Base-by-base conservation (phyloP, 2,113 vertebrate species). In the Ailurus styani region DNA sequence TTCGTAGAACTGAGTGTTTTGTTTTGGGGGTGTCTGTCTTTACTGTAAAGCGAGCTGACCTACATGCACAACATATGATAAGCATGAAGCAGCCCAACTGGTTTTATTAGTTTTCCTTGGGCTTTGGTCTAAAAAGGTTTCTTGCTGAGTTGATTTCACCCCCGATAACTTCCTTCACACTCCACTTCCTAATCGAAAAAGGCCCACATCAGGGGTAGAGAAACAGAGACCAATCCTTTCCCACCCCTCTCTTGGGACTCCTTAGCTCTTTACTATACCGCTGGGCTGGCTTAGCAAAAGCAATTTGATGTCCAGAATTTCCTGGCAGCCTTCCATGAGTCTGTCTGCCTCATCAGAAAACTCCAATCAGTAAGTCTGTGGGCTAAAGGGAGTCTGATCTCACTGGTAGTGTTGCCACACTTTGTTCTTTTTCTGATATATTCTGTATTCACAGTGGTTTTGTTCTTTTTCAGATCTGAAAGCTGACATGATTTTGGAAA, bases 301-400 rank as follows among this genome's bases (percentile, higher is more conserved):
- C 96, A 93, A 97, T 97, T 77, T 82, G 75, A 94, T 96, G 91
- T 97, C 98, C 98, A 98, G 96, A 97, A 88, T 82, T 96, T 98
- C 93, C 96, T 98, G 98, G 97, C 77, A 47, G 90, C 82, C 97
- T 98, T 98, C 97, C 88, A 78, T 60, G 0, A 0, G 83, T 87
- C 97, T 98, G 95, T 97, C 98, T 97, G 95, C 94, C 75, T 87
- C 96, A 37, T 96, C 98, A 96, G 94, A 98, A 98, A 97, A 87
- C 96, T n/a, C 96, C 83, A 98, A 94, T 96, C 91, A 97, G 86
- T 85, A 91, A 92, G 72, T 93, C 6, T 20, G 45, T 82, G 93
- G 62, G 95, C 93, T 83, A 66, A 97, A 97, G 78, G 91, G 81
- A 94, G 98, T 68, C 78, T 96, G 91, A 86, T 94, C 94, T 93